Base-by-base conservation (phyloP, 2,888 invertebrate species). In the Erebia ligea region DNA sequence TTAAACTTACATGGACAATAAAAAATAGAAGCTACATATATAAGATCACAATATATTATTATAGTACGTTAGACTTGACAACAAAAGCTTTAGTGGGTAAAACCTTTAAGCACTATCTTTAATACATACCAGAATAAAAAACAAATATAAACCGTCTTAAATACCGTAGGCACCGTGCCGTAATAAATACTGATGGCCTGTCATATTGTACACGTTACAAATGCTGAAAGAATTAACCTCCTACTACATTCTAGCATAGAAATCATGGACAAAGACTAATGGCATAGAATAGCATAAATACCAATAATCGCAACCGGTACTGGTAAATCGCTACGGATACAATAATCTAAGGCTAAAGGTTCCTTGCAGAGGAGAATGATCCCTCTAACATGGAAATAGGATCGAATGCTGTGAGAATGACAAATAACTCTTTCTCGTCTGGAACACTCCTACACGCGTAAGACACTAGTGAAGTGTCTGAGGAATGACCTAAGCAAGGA, bases 381-480 rank as follows among this genome's bases (percentile, higher is more conserved):
- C 80, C 71, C 67, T 81, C 79, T 17, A 13, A 11, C 58, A 15
- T 64, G 9, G 67, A 11, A 19, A 71, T 77, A 80, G 70, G 78
- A 65, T 71, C 73, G 75, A 62, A 21, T 8, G 68, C 5, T 34
- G 15, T 54, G 56, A 34, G 58, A 42, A 62, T 67, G 67, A 65
- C 52, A 63, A 67, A 50, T 63, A 69, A 34, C 68, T 66, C 71
- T 76, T 77, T 74, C 73, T 73, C 69, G 71, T 70, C 73, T 75
- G 70, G 73, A 78, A 75, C 78, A 86, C 87, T 82, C 86, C 86
- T 86, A 88, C 87, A 85, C 86, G 84, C 83, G 82, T 82, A 81
- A 86, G 84, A 85, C 86, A 85, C 84, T 83, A 80, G 74, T 73
- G 75, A 71, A 81, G 81, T 83, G 82, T 84, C 85, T 74, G 54